These are phyloP conservation scores for Tachina lurida DNA, from an alignment of 2,888 invertebrate genomes.

Conservation along the genomic window DNA sequence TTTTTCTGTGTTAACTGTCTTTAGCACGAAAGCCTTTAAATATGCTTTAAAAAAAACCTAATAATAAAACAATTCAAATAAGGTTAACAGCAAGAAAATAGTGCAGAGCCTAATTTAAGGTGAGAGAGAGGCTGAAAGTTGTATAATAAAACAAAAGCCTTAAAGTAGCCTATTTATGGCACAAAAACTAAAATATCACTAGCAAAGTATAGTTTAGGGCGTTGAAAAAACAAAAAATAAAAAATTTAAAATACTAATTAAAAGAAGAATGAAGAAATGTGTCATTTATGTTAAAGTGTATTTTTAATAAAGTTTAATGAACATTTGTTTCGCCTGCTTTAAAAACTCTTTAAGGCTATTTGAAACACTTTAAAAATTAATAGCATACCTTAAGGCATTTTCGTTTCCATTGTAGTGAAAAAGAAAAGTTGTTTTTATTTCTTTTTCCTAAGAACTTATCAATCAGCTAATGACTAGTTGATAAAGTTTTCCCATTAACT, in stretches of 20 bases:
- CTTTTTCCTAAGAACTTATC: not conserved
- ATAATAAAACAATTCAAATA: conserved; percentile 24
- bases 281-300: no score
- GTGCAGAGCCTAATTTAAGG: conserved; percentile 30
- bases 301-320: no score
- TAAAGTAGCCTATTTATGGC: conserved; percentile 42
- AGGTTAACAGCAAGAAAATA: conserved; percentile 37
- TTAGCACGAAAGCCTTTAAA: conserved; percentile 22
- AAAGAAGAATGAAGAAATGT: no score
- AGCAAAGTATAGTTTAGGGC: conserved; percentile 15
- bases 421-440: not conserved
- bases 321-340: not conserved
- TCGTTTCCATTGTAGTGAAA: not conserved
- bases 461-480: conserved; percentile 22
- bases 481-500: not conserved
- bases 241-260: not conserved
- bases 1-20: conserved; percentile 21
- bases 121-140: conserved; percentile 18
- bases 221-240: not conserved
- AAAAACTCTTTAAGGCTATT: not conserved
- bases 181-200: conserved; percentile 6
- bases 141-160: conserved; percentile 1
- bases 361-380: not conserved
- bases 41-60: conserved; percentile 29
- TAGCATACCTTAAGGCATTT: not conserved